phyloP scores from a whole-genome alignment of 2,797 vertebrate species.

The Hemibagrus guttatus region DNA sequence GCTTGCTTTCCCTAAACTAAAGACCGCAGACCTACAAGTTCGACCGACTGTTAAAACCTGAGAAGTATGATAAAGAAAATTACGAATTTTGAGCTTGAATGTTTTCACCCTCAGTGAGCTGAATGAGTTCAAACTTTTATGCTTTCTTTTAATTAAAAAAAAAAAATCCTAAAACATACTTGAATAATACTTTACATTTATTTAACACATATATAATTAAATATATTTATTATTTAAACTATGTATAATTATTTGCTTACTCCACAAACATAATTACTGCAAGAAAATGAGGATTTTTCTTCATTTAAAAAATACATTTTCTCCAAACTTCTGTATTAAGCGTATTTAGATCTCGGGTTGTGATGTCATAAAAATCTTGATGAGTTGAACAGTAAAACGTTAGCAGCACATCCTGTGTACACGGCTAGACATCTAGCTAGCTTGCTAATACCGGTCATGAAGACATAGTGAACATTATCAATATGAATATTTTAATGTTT shows the following conservation, averaged over 20 bases:
- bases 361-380: not conserved
- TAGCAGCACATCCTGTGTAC: not conserved
- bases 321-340: not conserved
- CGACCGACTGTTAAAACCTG: not conserved
- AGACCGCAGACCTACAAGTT: not conserved
- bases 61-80: too few species aligned
- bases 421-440: not conserved
- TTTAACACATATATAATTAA: too few species aligned
- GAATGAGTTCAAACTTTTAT: not conserved
- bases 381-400: not conserved
- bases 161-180: not conserved
- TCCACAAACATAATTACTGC: too few species aligned
- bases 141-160: not conserved
- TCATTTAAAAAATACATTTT: too few species aligned
- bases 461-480: not conserved
- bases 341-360: not conserved
- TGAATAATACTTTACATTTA: not conserved
- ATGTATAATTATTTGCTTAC: not conserved
- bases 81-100: not conserved
- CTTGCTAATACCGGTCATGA: not conserved
- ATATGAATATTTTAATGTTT: not conserved
- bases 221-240: not conserved
- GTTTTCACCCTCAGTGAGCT: not conserved
- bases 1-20: not conserved
- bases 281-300: too few species aligned